Conservation (phyloP, 2,113 vertebrate species). For the Brachionichthys hirsutus region DNA sequence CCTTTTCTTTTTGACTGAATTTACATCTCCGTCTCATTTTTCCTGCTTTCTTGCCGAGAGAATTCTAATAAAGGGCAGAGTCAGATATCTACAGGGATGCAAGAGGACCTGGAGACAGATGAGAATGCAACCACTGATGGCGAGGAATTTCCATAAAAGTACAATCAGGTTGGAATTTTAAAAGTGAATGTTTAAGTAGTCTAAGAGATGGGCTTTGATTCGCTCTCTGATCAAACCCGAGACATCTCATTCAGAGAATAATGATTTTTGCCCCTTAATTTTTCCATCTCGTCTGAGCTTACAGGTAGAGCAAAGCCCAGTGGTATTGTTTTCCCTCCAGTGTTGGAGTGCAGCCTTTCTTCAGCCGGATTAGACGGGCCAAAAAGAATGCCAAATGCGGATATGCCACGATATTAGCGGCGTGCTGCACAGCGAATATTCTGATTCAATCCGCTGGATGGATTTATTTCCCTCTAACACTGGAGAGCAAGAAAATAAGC, state of each 20-base stretch:
- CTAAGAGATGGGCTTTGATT: constrained; percentile 99
- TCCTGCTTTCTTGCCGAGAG: constrained; percentile 91
- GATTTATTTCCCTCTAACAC: constrained; percentile 25
- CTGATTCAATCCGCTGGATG: constrained; percentile 32
- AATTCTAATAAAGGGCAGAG: constrained; percentile 97
- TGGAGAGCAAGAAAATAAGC: constrained; percentile 48
- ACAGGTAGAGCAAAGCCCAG: constrained; percentile 81
- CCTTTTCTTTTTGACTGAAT: constrained; percentile 90
- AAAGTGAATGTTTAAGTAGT: constrained; percentile 99
- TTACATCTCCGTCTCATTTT: constrained; percentile 97
- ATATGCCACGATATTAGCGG: constrained; percentile 64
- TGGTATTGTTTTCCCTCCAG: constrained; percentile 78
- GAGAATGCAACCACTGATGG: constrained; percentile 96
- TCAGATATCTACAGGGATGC: constrained; percentile 93
- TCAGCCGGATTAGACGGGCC: constrained; percentile 75
- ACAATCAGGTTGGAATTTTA: constrained; percentile 99
- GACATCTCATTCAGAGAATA: constrained; percentile 98
- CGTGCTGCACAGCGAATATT: constrained; percentile 42
- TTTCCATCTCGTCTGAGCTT: constrained; percentile 76
- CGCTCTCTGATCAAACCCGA: constrained; percentile 95
- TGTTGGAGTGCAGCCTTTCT: constrained; percentile 73
- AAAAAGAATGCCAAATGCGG: constrained; percentile 79
- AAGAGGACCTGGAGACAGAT: constrained; percentile 93
- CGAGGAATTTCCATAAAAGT: constrained; percentile 98
- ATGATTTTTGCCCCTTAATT: constrained; percentile 85